A percentile compares a stretch with the other conserved stretches of the same genome.
Conservation (phyloP, 2,797 vertebrate species). For the Sebastiscus albofasciatus region DNA sequence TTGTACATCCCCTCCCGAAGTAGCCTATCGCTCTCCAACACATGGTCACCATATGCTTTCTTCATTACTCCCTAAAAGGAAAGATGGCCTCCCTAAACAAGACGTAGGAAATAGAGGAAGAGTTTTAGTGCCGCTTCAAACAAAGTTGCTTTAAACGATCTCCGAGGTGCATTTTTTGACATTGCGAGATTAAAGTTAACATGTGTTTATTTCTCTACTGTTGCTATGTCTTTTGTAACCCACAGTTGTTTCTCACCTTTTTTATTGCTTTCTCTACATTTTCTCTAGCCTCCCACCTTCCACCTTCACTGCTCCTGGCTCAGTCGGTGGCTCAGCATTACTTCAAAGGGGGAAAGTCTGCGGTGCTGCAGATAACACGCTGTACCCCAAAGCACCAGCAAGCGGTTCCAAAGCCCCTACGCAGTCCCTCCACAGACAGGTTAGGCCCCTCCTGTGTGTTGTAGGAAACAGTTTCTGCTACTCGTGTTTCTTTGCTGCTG, state of each 20-base stretch:
- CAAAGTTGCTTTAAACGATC: background rate
- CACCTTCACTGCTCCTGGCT: constrained; percentile 49
- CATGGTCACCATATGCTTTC: constrained; percentile 67
- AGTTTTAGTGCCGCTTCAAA: background rate
- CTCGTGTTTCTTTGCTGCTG: background rate
- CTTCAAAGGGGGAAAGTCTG: constrained; percentile 78
- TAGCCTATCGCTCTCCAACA: constrained; percentile 36
- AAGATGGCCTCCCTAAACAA: constrained; percentile 28
- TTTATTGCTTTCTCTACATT: constrained; percentile 42
- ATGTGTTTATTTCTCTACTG: background rate
- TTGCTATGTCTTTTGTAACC: background rate
- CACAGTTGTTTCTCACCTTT: constrained; percentile 36
- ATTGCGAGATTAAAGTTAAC: background rate
- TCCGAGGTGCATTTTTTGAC: constrained; percentile 9
- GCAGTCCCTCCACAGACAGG: constrained; percentile 47
- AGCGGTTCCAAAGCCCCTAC: constrained; percentile 49
- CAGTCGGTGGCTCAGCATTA: constrained; percentile 64
- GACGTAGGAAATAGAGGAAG: constrained; percentile 4
- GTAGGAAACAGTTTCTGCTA: background rate
- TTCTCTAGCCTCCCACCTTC: constrained; percentile 50
- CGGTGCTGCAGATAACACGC: constrained; percentile 73
- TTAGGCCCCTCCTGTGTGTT: constrained; percentile 40
- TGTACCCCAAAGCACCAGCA: constrained; percentile 53
- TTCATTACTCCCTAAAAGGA: constrained; percentile 39
- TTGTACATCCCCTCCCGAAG: constrained; percentile 6